Evolutionary conservation across 1,140 invertebrate genomes (phyloP).

Genomic region (Notospermus geniculatus): DNA sequence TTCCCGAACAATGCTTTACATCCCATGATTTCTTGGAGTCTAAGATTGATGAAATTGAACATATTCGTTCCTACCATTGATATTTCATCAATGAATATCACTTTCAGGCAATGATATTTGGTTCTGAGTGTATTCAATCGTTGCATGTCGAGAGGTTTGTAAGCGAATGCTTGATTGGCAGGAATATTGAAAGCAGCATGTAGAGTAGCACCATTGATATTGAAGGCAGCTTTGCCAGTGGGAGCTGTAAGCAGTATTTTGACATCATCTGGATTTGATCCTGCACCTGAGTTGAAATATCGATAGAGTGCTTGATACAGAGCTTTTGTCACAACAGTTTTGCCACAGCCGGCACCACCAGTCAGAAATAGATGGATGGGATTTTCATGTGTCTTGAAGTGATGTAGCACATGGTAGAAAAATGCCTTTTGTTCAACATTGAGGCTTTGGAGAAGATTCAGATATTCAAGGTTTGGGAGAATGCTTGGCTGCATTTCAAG

Average conservation of each 20-base stretch:
- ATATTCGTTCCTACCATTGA: slow-evolving; percentile 31
- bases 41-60: not conserved
- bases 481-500: not conserved
- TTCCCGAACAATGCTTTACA: not conserved
- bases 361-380: not conserved
- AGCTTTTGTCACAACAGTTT: too few relatives aligned
- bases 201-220: not conserved
- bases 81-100: slow-evolving; percentile 31
- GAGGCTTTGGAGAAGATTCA: not conserved
- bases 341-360: not conserved
- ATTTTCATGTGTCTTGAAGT: not conserved
- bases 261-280: not conserved
- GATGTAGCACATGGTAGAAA: not conserved
- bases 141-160: slow-evolving; percentile 25
- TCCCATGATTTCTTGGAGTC: not conserved
- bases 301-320: not conserved
- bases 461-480: not conserved
- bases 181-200: not conserved
- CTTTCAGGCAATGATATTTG: slow-evolving; percentile 8
- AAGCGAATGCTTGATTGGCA: slow-evolving; percentile 1
- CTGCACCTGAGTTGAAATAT: not conserved
- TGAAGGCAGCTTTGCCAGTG: not conserved
- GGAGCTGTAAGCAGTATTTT: not conserved
- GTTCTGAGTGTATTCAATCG: slow-evolving; percentile 21
- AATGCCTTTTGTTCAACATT: too few relatives aligned